Percentiles rank a stretch among this genome's conserved stretches.
Conservation (phyloP, 1,140 invertebrate species). For the Steinernema feltiae region DNA sequence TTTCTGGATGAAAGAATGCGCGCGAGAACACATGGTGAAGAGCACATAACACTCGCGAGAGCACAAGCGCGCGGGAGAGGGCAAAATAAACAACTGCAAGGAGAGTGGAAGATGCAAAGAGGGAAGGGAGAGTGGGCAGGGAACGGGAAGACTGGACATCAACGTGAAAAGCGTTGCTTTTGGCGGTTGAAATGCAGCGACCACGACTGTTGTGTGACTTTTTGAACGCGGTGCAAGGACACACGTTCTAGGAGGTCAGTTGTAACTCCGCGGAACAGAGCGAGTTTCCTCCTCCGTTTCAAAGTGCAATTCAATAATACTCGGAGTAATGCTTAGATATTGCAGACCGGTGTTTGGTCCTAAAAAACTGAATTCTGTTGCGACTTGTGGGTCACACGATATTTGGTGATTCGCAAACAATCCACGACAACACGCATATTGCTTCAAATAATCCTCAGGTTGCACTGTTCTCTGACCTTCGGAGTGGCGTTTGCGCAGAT, state of each 20-base stretch:
- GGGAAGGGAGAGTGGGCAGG: neutral
- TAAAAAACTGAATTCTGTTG: too few relatives aligned
- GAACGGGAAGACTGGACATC: neutral
- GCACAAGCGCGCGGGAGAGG: neutral
- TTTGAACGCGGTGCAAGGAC: neutral
- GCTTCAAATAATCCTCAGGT: too few relatives aligned
- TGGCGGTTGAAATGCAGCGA: neutral
- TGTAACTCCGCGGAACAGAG: neutral
- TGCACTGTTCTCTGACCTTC: too few relatives aligned
- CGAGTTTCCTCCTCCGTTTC: neutral
- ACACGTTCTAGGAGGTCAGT: neutral
- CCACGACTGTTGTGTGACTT: neutral
- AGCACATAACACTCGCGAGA: neutral
- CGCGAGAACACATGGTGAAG: neutral
- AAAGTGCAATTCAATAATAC: neutral
- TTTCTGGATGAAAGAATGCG: neutral
- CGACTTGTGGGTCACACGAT: too few relatives aligned
- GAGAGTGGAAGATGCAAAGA: conserved; percentile 4
- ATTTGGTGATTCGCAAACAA: too few relatives aligned
- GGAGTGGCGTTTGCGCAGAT: too few relatives aligned
- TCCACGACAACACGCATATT: too few relatives aligned
- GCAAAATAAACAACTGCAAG: conserved; percentile 11
- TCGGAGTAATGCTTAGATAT: too few relatives aligned
- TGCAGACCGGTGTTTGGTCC: too few relatives aligned
- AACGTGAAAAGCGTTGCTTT: neutral